Conservation (phyloP, 1,140 invertebrate species). For the Hylaeus anthracinus region DNA sequence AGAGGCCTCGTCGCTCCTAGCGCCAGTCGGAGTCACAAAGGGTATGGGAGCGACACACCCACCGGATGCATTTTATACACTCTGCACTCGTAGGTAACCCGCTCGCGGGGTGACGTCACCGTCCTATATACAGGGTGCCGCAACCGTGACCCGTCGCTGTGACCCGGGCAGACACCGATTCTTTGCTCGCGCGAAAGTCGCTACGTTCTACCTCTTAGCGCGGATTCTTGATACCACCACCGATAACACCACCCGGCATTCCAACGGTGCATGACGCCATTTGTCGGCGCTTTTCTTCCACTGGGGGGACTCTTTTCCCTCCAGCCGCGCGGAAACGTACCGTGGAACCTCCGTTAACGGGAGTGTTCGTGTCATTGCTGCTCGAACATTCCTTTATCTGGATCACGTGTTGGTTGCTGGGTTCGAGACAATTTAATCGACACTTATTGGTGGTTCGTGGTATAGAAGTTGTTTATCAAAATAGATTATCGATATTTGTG, state of each 20-base stretch:
- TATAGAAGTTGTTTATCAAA: no score
- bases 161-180: constrained; percentile 53
- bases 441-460: no score
- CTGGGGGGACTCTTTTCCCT: not conserved
- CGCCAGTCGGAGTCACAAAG: constrained; percentile 71
- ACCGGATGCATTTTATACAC: constrained; percentile 71
- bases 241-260: constrained; percentile 38
- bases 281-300: constrained; percentile 12
- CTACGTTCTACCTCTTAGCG: not conserved
- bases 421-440: no score
- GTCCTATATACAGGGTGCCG: constrained; percentile 60
- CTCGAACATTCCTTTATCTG: no score
- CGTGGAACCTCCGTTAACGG: no score
- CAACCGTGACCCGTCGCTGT: constrained; percentile 61
- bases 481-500: no score
- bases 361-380: no score
- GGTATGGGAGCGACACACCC: constrained; percentile 73
- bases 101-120: constrained; percentile 57
- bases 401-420: no score
- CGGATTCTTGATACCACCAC: constrained; percentile 52
- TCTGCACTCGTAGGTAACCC: constrained; percentile 56
- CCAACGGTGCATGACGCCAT: constrained; percentile 23
- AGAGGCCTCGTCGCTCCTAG: constrained; percentile 72
- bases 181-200: constrained; percentile 39
- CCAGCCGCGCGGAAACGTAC: not conserved